A percentile compares a stretch with the other conserved stretches of the same genome.
phyloP scores from a whole-genome alignment of 2,113 vertebrate species.

The Zosterops lateralis region DNA sequence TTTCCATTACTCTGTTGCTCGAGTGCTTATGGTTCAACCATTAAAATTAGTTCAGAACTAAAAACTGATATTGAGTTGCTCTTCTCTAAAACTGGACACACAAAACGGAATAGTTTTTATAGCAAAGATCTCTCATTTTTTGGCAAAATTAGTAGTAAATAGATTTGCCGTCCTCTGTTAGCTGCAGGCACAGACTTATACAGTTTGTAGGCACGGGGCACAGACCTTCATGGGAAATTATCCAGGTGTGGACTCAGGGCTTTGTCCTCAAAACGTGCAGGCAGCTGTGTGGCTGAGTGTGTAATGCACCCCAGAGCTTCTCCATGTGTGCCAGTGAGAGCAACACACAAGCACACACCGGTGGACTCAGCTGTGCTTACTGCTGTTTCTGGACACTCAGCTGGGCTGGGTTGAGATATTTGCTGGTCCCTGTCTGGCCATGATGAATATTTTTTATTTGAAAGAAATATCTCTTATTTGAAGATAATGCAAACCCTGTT shows the following conservation, averaged over 20 bases:
- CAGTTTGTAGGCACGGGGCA: accelerated
- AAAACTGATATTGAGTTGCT: not conserved
- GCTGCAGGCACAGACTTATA: not conserved
- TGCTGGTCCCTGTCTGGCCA: not conserved
- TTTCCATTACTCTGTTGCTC: not conserved
- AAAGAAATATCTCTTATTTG: not conserved
- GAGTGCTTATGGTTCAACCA: not conserved
- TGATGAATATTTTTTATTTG: not conserved
- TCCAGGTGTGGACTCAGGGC: not conserved
- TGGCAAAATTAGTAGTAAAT: not conserved
- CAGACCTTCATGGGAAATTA: not conserved
- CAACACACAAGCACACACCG: not conserved
- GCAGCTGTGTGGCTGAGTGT: accelerated
- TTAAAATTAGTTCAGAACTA: slow-evolving; percentile 7
- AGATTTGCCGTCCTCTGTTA: not conserved
- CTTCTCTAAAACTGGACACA: not conserved
- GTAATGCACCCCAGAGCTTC: not conserved
- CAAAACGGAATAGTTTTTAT: not conserved
- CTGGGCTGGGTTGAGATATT: not conserved
- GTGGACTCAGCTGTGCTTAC: not conserved
- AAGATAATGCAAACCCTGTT: not conserved
- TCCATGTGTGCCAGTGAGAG: not conserved
- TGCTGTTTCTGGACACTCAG: not conserved
- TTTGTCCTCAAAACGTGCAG: not conserved
- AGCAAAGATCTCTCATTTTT: not conserved